Conservation (phyloP, 1,140 invertebrate species). For the Zeugodacus cucurbitae region DNA sequence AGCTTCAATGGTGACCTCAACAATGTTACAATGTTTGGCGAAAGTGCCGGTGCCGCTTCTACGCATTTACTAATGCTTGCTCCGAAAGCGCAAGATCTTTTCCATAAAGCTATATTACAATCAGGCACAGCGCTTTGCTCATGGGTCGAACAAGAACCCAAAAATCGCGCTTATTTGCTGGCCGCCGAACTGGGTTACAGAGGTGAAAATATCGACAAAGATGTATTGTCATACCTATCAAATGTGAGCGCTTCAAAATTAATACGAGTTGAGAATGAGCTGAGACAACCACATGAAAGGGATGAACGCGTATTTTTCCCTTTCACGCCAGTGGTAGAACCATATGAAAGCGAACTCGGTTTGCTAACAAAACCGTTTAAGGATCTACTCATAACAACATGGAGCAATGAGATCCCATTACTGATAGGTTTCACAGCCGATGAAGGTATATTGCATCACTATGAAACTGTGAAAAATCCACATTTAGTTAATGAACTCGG, state of each 20-base stretch:
- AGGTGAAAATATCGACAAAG: constrained; percentile 53
- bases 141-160: constrained; percentile 59
- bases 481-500: constrained; percentile 46
- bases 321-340: constrained; percentile 58
- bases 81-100: constrained; percentile 64
- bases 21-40: constrained; percentile 67
- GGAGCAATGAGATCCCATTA: constrained; percentile 66
- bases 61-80: constrained; percentile 71
- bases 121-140: constrained; percentile 68
- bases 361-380: constrained; percentile 53
- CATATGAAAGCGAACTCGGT: constrained; percentile 53
- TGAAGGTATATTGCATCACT: constrained; percentile 57
- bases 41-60: constrained; percentile 67
- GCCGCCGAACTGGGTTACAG: constrained; percentile 55
- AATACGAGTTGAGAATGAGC: background rate
- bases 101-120: constrained; percentile 67
- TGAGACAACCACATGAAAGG: background rate
- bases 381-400: constrained; percentile 50
- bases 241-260: constrained; percentile 68
- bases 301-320: constrained; percentile 48
- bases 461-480: constrained; percentile 46
- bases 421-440: constrained; percentile 65
- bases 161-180: constrained; percentile 50
- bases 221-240: constrained; percentile 50
- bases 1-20: constrained; percentile 68